These are phyloP conservation scores for Anhinga rufa DNA, from an alignment of 2,113 vertebrate species.

Conservation along the genomic window DNA sequence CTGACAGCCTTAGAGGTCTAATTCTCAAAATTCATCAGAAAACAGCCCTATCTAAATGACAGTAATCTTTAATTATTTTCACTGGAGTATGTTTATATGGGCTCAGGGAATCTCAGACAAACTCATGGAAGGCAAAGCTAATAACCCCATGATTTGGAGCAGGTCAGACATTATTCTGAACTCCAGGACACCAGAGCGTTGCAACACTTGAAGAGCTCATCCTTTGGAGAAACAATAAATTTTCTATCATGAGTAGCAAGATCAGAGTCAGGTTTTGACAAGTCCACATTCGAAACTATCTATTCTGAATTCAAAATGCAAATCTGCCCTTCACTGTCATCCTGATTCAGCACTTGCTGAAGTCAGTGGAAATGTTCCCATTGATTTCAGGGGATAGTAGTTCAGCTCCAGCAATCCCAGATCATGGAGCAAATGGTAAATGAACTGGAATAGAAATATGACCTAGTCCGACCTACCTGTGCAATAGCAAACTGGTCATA, in stretches of 20 bases:
- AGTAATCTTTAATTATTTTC: not conserved
- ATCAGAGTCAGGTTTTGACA: not conserved
- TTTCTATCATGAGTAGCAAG: not conserved
- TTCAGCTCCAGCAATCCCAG: not conserved
- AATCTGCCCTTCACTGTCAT: not conserved
- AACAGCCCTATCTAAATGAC: not conserved
- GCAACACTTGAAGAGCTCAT: not conserved
- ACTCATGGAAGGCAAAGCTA: not conserved
- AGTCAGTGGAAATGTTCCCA: slow-evolving; percentile 10
- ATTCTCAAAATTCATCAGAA: not conserved
- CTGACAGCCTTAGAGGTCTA: not conserved
- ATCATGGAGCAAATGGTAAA: not conserved
- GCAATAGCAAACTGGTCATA: slow-evolving; percentile 95
- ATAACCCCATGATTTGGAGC: not conserved
- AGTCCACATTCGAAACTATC: not conserved
- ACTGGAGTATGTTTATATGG: not conserved
- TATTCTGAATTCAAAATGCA: not conserved
- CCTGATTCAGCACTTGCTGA: not conserved
- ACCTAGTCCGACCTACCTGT: slow-evolving; percentile 76
- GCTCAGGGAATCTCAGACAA: not conserved
- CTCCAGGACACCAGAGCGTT: not conserved
- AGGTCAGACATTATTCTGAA: not conserved
- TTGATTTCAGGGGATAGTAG: not conserved
- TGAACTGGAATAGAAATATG: not conserved
- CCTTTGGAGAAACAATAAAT: not conserved